Evolutionary conservation across 2,888 invertebrate genomes (phyloP).

Genomic region (Punctoribates punctum): DNA sequence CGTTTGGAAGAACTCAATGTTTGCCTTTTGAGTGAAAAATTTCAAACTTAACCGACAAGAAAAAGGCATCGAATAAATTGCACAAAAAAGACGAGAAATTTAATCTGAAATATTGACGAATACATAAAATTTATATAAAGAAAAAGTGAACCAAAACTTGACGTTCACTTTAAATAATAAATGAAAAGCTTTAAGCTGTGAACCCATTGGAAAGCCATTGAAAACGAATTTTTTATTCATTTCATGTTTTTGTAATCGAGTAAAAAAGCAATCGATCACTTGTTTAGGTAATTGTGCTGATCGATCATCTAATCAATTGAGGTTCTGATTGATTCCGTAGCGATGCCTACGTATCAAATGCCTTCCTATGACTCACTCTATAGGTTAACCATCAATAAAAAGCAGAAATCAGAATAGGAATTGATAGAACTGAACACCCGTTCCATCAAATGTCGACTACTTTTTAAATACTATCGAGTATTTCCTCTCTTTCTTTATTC

Average conservation of each 20-base stretch:
- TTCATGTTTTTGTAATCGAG: conserved; percentile 14
- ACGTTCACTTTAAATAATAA: conserved; percentile 14
- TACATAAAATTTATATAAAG: not conserved
- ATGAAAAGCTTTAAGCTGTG: not conserved
- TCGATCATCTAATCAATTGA: conserved; percentile 31
- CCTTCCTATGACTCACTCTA: not conserved
- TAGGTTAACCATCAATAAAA: not conserved
- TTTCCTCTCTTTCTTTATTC: conserved; percentile 19
- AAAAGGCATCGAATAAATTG: not conserved
- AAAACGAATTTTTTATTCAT: conserved; percentile 18
- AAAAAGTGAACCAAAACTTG: not conserved
- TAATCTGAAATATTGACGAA: conserved; percentile 12
- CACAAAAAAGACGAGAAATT: not conserved
- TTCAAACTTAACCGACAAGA: not conserved
- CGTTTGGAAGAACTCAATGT: not conserved
- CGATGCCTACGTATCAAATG: no score
- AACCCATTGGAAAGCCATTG: not conserved
- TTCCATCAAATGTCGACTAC: conserved; percentile 13
- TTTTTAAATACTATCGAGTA: not conserved
- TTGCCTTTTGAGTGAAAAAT: not conserved
- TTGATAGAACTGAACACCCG: not conserved
- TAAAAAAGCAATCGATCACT: conserved; percentile 10
- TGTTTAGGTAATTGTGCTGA: not conserved
- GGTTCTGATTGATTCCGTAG: conserved; percentile 3
- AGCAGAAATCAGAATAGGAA: not conserved